These are phyloP conservation scores for Mixornis gularis DNA, from an alignment of 2,113 vertebrate genomes.

Conservation along the genomic window DNA sequence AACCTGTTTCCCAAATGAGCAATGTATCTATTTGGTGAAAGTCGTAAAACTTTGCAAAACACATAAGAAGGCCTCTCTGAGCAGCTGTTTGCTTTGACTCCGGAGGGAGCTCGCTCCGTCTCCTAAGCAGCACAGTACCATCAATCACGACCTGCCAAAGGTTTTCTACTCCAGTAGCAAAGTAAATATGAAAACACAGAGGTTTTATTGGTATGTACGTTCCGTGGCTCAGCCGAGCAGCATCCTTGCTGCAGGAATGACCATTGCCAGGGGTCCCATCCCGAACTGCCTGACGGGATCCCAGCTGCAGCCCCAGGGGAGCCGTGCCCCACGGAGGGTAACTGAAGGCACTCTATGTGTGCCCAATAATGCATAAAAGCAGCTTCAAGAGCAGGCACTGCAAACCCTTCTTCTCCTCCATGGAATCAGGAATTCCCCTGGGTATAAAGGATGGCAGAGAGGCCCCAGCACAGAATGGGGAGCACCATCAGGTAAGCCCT, in stretches of 20 bases:
- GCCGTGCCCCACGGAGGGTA: neutral
- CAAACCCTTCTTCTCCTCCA: neutral
- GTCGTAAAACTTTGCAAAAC: slow-evolving; percentile 45
- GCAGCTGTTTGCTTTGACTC: slow-evolving; percentile 55
- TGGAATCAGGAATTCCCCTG: neutral
- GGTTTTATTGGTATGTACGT: neutral
- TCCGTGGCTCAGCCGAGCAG: neutral
- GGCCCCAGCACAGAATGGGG: fast-evolving
- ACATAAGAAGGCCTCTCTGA: slow-evolving; percentile 29
- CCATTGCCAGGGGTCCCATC: neutral
- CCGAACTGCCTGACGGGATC: neutral
- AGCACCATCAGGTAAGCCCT: neutral
- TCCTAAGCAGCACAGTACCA: slow-evolving; percentile 44
- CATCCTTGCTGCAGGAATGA: neutral
- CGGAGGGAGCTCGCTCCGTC: slow-evolving; percentile 21
- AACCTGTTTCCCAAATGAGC: slow-evolving; percentile 36
- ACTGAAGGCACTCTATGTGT: neutral
- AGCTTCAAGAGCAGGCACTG: fast-evolving
- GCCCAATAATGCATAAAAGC: fast-evolving
- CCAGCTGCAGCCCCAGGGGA: neutral
- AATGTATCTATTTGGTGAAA: slow-evolving; percentile 46
- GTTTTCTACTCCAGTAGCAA: slow-evolving; percentile 49
- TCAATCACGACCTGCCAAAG: slow-evolving; percentile 44
- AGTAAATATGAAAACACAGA: slow-evolving; percentile 47
- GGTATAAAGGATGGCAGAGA: fast-evolving